These are phyloP conservation scores for Drosophila subpulchrella DNA, from an alignment of 1,140 invertebrate genomes.

Conservation along the genomic window DNA sequence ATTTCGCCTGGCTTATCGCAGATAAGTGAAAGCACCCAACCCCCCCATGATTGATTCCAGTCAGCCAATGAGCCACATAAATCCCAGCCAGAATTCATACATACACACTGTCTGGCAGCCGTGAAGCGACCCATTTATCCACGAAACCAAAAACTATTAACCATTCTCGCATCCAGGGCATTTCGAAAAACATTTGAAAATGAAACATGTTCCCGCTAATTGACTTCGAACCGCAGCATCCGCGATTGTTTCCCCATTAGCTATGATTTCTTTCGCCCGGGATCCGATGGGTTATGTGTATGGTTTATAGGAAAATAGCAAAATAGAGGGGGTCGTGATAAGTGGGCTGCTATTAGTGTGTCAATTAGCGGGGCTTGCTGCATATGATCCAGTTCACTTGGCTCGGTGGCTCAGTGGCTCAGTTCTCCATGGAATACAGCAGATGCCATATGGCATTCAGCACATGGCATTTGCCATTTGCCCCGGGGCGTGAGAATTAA, in stretches of 20 bases:
- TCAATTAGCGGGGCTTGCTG: conserved; percentile 66
- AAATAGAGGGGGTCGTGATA: conserved; percentile 43
- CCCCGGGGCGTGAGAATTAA: conserved; percentile 66
- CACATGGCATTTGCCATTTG: conserved; percentile 1
- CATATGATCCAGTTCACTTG: conserved; percentile 65
- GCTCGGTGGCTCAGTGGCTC: neutral
- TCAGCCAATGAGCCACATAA: conserved; percentile 1
- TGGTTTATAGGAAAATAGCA: neutral
- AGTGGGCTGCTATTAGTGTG: conserved; percentile 74
- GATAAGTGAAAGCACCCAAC: neutral
- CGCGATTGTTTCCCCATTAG: conserved; percentile 82
- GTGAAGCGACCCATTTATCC: conserved; percentile 56
- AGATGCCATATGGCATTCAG: neutral
- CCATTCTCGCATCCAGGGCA: conserved; percentile 43
- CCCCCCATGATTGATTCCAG: conserved; percentile 10
- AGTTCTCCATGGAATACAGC: conserved; percentile 6
- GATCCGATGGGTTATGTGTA: conserved; percentile 1
- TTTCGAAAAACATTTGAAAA: conserved; percentile 67
- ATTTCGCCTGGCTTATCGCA: neutral
- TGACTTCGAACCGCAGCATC: conserved; percentile 79
- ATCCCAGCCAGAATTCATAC: neutral
- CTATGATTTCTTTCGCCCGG: conserved; percentile 65
- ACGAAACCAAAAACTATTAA: conserved; percentile 53
- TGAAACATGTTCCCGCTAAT: conserved; percentile 74
- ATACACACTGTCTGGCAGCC: conserved; percentile 5